Evolutionary conservation across 2,888 invertebrate genomes (phyloP), one percentile per base, ranked within the genome.

Genomic region (Ormyrus rosae): DNA sequence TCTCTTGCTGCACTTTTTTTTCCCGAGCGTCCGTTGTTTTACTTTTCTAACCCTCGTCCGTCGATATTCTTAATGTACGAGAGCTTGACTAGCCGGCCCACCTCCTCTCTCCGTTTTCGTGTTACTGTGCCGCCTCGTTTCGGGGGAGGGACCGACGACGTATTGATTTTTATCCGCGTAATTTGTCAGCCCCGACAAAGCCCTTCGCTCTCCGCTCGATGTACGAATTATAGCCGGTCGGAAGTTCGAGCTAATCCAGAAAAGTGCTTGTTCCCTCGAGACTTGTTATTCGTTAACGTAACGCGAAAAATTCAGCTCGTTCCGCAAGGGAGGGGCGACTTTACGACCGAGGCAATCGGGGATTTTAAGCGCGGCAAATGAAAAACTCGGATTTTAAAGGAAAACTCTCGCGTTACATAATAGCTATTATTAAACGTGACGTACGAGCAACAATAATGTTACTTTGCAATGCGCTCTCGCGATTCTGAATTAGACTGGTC

Each of bases 11-110:
- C 58, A n/a, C 65, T 60, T 53, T 53, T 53, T 55, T 51, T 68
- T 60, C 67, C 56, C 48, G 13, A 9, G 5, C 19, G 34, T n/a
- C 8, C 46, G 10, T 76, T 67, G 55, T 75, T 64, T 11, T 34
- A 55, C 56, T 46, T 56, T 7, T 48, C n/a, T 70, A 56, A 55
- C 51, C 34, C 78, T 78, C 19, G 67, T 67, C n/a, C 55, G 60
- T 72, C 78, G 78, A 60, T 78, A 48, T 65, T 67, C 65, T 78
- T 78, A 72, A 72, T 61, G 65, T 34, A 48, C 50, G 6, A 53
- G 60, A 56, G 65, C 48, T 13, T n/a, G 53, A 48, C 51, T 70
- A 76, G 55, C 56, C 5, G 34, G 56, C 8, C 50, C 63, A 55
- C 53, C 63, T 19, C 7, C 13, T 53, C 19, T 19, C 19, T 19